Evolutionary conservation across 2,113 vertebrate species (phyloP), one percentile per base, ranked within the genome.

Genomic region (Scomber scombrus): DNA sequence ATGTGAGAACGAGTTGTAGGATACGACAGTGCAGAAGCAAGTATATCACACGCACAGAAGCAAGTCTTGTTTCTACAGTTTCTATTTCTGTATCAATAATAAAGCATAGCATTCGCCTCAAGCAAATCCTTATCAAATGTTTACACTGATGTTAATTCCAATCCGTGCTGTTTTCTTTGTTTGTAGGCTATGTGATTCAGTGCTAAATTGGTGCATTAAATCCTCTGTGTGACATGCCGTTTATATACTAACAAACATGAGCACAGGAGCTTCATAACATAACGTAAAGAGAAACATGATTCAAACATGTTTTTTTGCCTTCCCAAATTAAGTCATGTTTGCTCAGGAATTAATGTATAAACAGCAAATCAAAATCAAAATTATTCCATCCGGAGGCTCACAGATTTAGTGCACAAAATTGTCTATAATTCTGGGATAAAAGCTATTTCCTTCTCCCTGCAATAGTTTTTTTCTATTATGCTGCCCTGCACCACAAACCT

Each of bases 191-290:
- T 84, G 90, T 85, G 79, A 91, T 88, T 89, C 84, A 79, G 66
- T 55, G 86, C 91, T 91, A 93, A 90, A 92, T 93, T 90, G 87
- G 88, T 84, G 84, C 83, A 89, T 91, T 92, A 93, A 92, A 93
- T 91, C 86, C 87, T 84, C 71, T 66, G 89, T 69, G 86, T 90
- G 85, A 90, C 85, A 78, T 58, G 45, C 78, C 78, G 68, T 85
- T 85, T 81, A 87, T 87, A 87, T 57, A 65, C 85, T 70, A 72
- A 79, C 85, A 73, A 89, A 92, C 50, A 82, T 29, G 4, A 81
- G 61, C 65, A 54, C 76, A 71, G 49, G 52, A 75, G 68, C 71
- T 58, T 18, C 18, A 54, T 52, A 72, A 60, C 69, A 79, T 77
- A 63, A 62, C 51, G 51, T 70, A 84, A 86, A 86, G 84, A 68